Evolutionary conservation across 1,140 invertebrate species (phyloP).

Genomic region (Helicoverpa zea): DNA sequence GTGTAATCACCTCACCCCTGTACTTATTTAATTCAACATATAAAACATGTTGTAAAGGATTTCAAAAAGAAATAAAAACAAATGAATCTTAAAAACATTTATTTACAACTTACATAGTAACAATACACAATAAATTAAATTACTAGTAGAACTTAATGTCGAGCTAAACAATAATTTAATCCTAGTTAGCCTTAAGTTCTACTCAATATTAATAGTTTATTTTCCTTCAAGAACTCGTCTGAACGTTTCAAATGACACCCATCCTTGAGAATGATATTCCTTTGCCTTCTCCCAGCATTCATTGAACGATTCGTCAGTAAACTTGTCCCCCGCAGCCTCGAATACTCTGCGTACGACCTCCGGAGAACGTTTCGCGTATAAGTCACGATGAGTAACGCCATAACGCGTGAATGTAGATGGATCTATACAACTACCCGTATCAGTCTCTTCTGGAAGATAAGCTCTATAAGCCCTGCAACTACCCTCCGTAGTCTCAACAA

Average conservation of each 20-base stretch:
- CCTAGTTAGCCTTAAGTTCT: background rate
- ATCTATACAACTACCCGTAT: constrained; percentile 51
- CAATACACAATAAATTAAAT: background rate
- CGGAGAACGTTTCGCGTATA: constrained; percentile 55
- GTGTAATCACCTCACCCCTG: too few species aligned
- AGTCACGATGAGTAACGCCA: constrained; percentile 58
- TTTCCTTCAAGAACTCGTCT: constrained; percentile 34
- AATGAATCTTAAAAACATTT: too few species aligned
- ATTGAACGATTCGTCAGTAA: constrained; percentile 58
- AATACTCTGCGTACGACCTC: constrained; percentile 55
- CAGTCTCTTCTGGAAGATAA: constrained; percentile 55
- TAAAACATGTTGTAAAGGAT: too few species aligned
- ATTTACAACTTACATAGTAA: too few species aligned
- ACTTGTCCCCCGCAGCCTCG: constrained; percentile 54
- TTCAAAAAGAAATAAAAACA: too few species aligned
- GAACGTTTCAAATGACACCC: constrained; percentile 62
- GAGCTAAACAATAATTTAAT: background rate
- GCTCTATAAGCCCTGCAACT: constrained; percentile 54
- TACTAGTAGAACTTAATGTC: background rate
- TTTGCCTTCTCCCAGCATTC: constrained; percentile 55
- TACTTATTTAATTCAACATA: too few species aligned
- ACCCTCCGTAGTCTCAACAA: constrained; percentile 51
- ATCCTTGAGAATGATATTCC: constrained; percentile 55
- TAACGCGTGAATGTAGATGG: constrained; percentile 52
- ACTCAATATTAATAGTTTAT: background rate